Evolutionary conservation across 1,140 invertebrate genomes (phyloP).

Genomic region (Anoplophora glabripennis): DNA sequence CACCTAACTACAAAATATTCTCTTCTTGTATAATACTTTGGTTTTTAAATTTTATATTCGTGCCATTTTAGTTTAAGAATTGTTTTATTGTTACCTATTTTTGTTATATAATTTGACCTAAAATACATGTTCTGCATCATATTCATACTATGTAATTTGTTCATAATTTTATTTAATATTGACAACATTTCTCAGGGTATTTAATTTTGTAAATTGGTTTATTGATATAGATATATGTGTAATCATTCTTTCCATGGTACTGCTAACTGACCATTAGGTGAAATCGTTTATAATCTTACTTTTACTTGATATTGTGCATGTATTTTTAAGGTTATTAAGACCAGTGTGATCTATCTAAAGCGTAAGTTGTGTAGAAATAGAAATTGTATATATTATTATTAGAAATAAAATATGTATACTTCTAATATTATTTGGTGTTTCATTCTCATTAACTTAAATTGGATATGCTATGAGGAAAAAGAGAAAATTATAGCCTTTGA

Average conservation of each 20-base stretch:
- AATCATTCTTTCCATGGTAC: conserved; percentile 13
- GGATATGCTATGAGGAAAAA: too few species aligned
- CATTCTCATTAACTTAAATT: not conserved
- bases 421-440: conserved; percentile 21
- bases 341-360: conserved; percentile 42
- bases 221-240: not conserved
- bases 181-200: conserved; percentile 19
- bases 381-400: conserved; percentile 39
- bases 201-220: conserved; percentile 13
- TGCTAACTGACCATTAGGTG: conserved; percentile 11
- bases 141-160: not conserved
- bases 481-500: too few species aligned
- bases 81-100: conserved; percentile 33
- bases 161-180: conserved; percentile 11
- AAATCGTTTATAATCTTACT: conserved; percentile 16
- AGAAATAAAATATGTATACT: conserved; percentile 44
- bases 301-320: conserved; percentile 34
- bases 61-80: conserved; percentile 31
- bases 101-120: conserved; percentile 25
- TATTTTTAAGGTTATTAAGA: conserved; percentile 36
- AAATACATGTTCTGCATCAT: conserved; percentile 30
- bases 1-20: not conserved
- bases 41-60: conserved; percentile 10
- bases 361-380: conserved; percentile 36
- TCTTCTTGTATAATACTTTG: not conserved